Evolutionary conservation across 2,888 invertebrate genomes (phyloP).

Genomic region (Nineta flava): DNA sequence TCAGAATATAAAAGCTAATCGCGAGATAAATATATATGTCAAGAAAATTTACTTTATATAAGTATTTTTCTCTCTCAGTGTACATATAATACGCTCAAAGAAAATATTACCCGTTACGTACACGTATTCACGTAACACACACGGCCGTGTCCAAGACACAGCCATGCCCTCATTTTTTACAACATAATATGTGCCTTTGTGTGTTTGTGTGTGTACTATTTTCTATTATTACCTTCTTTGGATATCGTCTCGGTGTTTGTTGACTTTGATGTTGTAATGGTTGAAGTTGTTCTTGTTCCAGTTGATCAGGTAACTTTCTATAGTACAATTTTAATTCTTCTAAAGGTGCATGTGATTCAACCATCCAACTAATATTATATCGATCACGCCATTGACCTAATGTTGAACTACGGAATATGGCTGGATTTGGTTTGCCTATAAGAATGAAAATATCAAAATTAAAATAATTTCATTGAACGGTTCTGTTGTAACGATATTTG

Average conservation of each 20-base stretch:
- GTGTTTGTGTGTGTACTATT: too few species aligned
- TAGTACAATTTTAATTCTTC: constrained; percentile 50
- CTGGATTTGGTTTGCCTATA: constrained; percentile 45
- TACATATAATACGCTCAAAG: too few species aligned
- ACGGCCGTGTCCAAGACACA: too few species aligned
- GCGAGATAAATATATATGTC: too few species aligned
- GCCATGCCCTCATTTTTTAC: too few species aligned
- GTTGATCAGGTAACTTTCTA: constrained; percentile 37
- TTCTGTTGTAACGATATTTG: too few species aligned
- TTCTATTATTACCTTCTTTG: constrained; percentile 21
- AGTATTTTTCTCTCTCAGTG: too few species aligned
- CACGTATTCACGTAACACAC: too few species aligned
- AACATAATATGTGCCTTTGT: too few species aligned
- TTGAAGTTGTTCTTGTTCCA: constrained; percentile 25
- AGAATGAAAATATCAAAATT: neutral
- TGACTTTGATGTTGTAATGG: constrained; percentile 29
- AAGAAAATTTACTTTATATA: too few species aligned
- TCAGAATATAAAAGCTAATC: too few species aligned
- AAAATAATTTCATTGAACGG: neutral
- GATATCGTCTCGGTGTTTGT: constrained; percentile 15
- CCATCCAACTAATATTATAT: constrained; percentile 52
- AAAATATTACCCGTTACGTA: too few species aligned
- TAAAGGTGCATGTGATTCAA: constrained; percentile 47
- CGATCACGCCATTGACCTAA: constrained; percentile 40
- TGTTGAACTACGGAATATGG: constrained; percentile 44